Conservation (phyloP, 1,140 invertebrate species). For the Phymastichus coffea region DNA sequence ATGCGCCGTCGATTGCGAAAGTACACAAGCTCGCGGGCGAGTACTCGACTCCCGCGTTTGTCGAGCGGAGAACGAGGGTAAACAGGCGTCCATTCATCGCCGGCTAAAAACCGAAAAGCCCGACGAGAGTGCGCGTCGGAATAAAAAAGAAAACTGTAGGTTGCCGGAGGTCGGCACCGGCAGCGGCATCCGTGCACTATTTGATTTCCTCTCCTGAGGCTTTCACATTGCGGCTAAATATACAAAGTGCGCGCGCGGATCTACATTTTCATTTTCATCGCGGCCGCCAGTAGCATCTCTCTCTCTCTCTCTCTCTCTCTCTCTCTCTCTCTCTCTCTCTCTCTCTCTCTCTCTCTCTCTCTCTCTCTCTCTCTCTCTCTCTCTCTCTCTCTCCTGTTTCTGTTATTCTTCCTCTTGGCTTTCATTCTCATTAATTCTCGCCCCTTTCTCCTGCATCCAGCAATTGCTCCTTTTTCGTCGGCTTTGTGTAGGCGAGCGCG, state of each 20-base stretch:
- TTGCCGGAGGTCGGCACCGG: too few relatives aligned
- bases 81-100: too few relatives aligned
- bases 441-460: background rate
- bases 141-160: too few relatives aligned
- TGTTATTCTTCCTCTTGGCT: background rate
- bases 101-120: background rate
- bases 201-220: conserved; percentile 5
- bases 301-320: background rate
- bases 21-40: too few relatives aligned
- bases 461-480: conserved; percentile 1
- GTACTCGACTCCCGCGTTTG: too few relatives aligned
- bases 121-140: background rate
- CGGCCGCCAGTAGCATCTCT: background rate
- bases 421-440: conserved; percentile 17
- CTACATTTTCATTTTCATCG: conserved; percentile 3
- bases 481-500: background rate
- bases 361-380: background rate
- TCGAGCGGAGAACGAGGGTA: background rate
- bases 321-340: too few relatives aligned
- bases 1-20: too few relatives aligned
- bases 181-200: background rate
- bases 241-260: background rate
- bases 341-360: too few relatives aligned
- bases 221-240: too few relatives aligned
- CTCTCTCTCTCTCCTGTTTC: background rate